These are phyloP conservation scores for Ptychoptera contaminata DNA, from an alignment of 2,888 invertebrate genomes.

Conservation along the genomic window DNA sequence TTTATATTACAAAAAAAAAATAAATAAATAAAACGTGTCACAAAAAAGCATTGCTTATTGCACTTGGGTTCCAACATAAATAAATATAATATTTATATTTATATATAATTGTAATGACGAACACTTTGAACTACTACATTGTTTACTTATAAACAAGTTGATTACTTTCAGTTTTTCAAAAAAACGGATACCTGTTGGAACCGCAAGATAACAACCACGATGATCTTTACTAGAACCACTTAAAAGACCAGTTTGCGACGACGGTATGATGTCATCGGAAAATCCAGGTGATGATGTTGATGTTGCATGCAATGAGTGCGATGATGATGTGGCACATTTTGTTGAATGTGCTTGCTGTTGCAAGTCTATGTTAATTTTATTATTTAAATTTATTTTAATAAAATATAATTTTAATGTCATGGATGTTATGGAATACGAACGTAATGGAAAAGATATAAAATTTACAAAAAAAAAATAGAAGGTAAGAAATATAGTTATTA, in stretches of 20 bases:
- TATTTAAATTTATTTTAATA: not conserved
- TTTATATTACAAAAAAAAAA: too few relatives aligned
- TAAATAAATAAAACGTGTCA: too few relatives aligned
- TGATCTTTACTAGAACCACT: conserved; percentile 35
- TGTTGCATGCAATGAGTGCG: conserved; percentile 25
- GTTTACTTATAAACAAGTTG: not conserved
- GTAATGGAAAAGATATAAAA: not conserved
- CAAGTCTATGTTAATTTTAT: conserved; percentile 13
- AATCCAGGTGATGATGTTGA: conserved; percentile 10
- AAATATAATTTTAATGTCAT: not conserved
- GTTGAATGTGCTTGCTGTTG: conserved; percentile 14
- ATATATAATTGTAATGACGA: too few relatives aligned
- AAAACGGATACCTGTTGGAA: conserved; percentile 35
- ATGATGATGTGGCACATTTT: conserved; percentile 16
- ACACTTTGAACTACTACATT: not conserved
- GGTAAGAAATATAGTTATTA: not conserved
- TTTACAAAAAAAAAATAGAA: too few relatives aligned
- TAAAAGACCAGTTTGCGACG: conserved; percentile 37
- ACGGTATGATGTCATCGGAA: conserved; percentile 17
- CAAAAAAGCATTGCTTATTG: too few relatives aligned
- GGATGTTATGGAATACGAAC: not conserved
- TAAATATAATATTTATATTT: too few relatives aligned
- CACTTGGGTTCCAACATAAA: too few relatives aligned
- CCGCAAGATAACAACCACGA: conserved; percentile 44
- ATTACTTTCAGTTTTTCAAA: not conserved